phyloP scores from a whole-genome alignment of 30 jellyfish, hydroid and myxozoan species.

The Pelagia noctiluca region DNA sequence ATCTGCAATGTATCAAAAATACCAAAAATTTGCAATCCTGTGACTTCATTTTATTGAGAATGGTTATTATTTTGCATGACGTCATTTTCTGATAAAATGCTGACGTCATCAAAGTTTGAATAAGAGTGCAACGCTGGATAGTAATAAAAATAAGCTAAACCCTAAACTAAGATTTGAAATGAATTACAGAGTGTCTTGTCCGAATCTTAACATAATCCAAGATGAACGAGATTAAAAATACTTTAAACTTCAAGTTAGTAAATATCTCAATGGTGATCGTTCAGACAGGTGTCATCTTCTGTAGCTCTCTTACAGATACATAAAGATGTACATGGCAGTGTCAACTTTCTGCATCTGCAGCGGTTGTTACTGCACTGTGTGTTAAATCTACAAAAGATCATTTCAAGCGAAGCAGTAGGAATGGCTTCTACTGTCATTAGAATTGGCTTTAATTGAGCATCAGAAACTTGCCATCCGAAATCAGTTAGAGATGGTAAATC shows the following conservation, averaged over 20 bases:
- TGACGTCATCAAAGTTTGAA: conserved; percentile 9
- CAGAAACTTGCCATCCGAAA: conserved; percentile 36
- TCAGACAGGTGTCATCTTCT: conserved; percentile 45
- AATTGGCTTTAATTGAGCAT: conserved; percentile 23
- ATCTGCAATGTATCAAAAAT: conserved; percentile 13
- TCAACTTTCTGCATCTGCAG: conserved; percentile 22
- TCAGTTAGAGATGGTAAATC: conserved; percentile 4
- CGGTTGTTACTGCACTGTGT: conserved; percentile 47
- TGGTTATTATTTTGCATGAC: conserved; percentile 23
- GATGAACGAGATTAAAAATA: background rate
- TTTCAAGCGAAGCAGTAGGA: conserved; percentile 56
- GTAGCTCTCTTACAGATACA: conserved; percentile 28
- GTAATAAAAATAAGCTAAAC: background rate
- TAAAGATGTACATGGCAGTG: background rate
- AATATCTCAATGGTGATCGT: conserved; percentile 6
- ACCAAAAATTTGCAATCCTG: background rate
- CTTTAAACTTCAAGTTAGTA: conserved; percentile 4
- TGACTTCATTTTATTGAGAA: background rate
- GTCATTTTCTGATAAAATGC: conserved; percentile 10
- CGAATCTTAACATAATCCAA: conserved; percentile 1
- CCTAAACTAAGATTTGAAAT: too few species aligned
- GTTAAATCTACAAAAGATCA: conserved; percentile 49
- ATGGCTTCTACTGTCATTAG: conserved; percentile 53
- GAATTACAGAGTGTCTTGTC: background rate
- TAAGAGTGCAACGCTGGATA: background rate